Base-by-base conservation (phyloP, 2,113 vertebrate species). In the Echinops telfairi region DNA sequence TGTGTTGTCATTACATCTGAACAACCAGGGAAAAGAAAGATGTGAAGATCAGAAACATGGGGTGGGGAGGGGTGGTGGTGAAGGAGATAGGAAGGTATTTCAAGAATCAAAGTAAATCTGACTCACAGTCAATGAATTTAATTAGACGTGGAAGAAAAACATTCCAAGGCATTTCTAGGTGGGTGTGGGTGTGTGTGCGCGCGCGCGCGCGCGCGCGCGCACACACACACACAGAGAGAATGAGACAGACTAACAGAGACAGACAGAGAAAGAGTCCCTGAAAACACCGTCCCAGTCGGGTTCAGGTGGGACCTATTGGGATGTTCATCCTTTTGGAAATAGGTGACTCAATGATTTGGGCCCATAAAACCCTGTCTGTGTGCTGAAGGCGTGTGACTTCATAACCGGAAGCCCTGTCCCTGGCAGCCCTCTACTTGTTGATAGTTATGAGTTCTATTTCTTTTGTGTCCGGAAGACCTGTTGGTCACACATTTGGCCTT, bases 21-120 rank as follows among this genome's bases (percentile, higher is more conserved):
- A 83, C 16, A 19, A 82, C 33, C 3, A 78, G 79, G 25, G 90
- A 75, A 62, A 4, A 68, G 77, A 89, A 64, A 68, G 31, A n/a
- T 25, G 84, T 83, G 29, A 91, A 82, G 82, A 79, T 90, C 73
- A 40, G 38, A 64, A 88, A 93, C 77, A 25, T 68, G 71, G 22
- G 68, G 22, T 19, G 60, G 31, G 71, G 78, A 92, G 47, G 47
- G 47, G 47, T 6, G 10, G 47, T 53, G 47, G 9, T 53, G 47
- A 53, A 53, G 47, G 47, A 86, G 36, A 57, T 17, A 73, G 7
- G 78, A 25, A 79, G 12, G 58, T 62, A 73, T 88, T 96, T 89
- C 25, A 96, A 95, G 91, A 95, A 89, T 89, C 89, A 79, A 92
- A 95, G 89, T 2, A 11, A 86, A 40, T 79, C 47, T 93, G 64